Evolutionary conservation across 1,140 invertebrate species (phyloP).

Genomic region (Ganaspis sp.): DNA sequence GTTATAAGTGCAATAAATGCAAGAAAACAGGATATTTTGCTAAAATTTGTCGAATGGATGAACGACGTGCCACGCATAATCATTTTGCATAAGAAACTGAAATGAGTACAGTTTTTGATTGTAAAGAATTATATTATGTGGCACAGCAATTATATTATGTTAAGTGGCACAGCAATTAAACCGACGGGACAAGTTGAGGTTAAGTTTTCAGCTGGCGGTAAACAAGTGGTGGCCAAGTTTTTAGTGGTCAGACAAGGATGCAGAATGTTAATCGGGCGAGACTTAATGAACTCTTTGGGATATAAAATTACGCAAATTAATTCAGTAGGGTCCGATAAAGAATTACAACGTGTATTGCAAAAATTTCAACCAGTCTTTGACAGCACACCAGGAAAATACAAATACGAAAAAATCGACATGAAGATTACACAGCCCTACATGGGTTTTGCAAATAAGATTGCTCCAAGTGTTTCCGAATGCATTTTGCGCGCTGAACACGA

Average conservation of each 20-base stretch:
- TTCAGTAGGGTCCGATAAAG: too few species aligned
- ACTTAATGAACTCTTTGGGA: slow-evolving; percentile 30
- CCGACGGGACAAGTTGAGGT: slow-evolving; percentile 41
- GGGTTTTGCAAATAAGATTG: too few species aligned
- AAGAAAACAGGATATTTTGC: slow-evolving; percentile 39
- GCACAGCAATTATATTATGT: slow-evolving; percentile 33
- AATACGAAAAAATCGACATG: slow-evolving; percentile 9
- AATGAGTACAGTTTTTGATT: slow-evolving; percentile 21
- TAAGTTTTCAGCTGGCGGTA: slow-evolving; percentile 28
- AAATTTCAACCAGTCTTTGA: neutral
- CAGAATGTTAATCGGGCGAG: slow-evolving; percentile 41
- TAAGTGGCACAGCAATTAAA: slow-evolving; percentile 30
- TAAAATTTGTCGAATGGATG: slow-evolving; percentile 36
- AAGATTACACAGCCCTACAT: too few species aligned
- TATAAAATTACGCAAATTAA: too few species aligned
- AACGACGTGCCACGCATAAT: too few species aligned
- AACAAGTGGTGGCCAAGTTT: neutral
- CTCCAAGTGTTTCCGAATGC: too few species aligned
- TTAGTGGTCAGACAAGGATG: slow-evolving; percentile 36
- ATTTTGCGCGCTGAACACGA: too few species aligned
- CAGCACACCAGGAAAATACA: slow-evolving; percentile 2
- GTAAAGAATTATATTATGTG: slow-evolving; percentile 27
- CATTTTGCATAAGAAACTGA: slow-evolving; percentile 37
- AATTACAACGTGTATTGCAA: neutral
- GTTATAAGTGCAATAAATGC: slow-evolving; percentile 40